These are phyloP conservation scores for Epinephelus moara DNA, from an alignment of 2,113 vertebrate species.

Conservation along the genomic window DNA sequence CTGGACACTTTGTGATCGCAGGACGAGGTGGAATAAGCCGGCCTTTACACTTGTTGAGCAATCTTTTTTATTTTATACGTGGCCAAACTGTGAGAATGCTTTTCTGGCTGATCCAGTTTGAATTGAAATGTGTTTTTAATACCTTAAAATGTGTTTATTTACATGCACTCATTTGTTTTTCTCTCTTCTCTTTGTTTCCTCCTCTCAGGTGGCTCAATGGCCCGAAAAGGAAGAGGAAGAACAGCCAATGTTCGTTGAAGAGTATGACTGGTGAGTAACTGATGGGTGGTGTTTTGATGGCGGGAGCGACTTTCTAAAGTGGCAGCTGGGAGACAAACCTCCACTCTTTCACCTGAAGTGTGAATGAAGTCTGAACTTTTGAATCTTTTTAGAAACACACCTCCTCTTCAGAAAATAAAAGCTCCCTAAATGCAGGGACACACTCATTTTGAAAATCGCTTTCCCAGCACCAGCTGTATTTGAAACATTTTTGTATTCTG, in stretches of 20 bases:
- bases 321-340: constrained; percentile 15
- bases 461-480: not conserved
- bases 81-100: too few relatives aligned
- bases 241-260: constrained; percentile 99
- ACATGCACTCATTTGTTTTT: not conserved
- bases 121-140: too few relatives aligned
- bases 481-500: constrained; percentile 12
- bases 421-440: not conserved
- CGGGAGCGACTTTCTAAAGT: not conserved
- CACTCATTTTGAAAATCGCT: constrained; percentile 20
- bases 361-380: constrained; percentile 1
- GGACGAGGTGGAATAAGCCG: too few relatives aligned
- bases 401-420: constrained; percentile 6
- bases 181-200: constrained; percentile 8
- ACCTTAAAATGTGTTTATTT: too few relatives aligned
- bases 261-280: constrained; percentile 93
- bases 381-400: not conserved
- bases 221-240: constrained; percentile 97
- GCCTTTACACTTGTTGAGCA: too few relatives aligned
- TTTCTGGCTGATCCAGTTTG: too few relatives aligned
- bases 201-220: constrained; percentile 95
- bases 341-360: constrained; percentile 2
- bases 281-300: not conserved
- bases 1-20: too few relatives aligned
- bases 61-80: too few relatives aligned